These are phyloP conservation scores for Rhizomys pruinosus DNA, from an alignment of 2,113 vertebrate species.

Conservation along the genomic window DNA sequence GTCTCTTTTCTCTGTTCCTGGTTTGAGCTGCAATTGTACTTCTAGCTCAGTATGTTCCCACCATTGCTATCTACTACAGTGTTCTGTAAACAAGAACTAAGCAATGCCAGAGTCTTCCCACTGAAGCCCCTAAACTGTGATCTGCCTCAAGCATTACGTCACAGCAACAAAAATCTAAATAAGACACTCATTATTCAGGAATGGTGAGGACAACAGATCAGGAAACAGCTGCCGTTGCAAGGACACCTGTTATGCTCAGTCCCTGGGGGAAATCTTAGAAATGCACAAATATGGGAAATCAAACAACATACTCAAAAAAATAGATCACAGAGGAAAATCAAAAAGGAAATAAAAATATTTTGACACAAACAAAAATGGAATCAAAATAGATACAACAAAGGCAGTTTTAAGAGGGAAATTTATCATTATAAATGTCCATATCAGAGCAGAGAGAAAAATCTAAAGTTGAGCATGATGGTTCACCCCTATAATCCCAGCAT, in stretches of 20 bases:
- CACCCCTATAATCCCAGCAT: not conserved
- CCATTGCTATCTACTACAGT: not conserved
- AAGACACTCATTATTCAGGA: not conserved
- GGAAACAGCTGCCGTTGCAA: not conserved
- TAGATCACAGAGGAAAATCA: not conserved
- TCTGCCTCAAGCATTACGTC: not conserved
- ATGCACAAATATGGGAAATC: not conserved
- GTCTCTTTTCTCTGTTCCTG: not conserved
- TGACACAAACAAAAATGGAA: not conserved
- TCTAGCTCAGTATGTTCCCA: not conserved
- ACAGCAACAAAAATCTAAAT: not conserved
- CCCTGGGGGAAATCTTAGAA: not conserved
- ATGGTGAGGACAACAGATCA: not conserved
- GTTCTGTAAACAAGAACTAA: not conserved
- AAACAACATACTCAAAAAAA: not conserved
- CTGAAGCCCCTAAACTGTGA: not conserved
- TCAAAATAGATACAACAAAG: not conserved
- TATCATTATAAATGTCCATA: not conserved
- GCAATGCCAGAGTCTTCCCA: too few species aligned
- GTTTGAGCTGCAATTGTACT: not conserved
- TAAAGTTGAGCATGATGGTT: not conserved
- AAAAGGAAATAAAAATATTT: not conserved
- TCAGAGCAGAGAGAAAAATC: not conserved
- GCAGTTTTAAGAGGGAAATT: not conserved
- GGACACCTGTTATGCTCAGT: not conserved